Conservation (phyloP, 2,888 invertebrate genomes). For the Spisula subtruncata region DNA sequence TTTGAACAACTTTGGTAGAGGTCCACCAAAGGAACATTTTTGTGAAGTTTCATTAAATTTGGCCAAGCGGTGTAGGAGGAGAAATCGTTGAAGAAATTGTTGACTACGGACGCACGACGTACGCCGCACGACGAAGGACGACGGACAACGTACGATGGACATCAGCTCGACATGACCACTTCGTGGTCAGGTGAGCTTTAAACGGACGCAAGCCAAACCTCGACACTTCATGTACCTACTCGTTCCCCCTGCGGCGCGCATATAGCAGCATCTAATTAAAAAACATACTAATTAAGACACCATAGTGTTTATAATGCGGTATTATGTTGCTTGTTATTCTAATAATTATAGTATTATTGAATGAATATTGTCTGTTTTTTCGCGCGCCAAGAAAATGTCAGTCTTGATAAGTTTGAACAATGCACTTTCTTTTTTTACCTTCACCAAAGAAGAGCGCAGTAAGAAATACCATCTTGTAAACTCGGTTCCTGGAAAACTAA, state of each 20-base stretch:
- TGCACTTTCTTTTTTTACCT: neutral
- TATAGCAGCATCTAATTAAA: too few relatives aligned
- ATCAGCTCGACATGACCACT: too few relatives aligned
- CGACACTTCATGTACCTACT: neutral
- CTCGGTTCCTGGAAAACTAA: neutral
- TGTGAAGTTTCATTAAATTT: too few relatives aligned
- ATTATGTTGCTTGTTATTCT: neutral
- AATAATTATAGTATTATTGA: neutral
- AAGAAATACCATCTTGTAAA: neutral
- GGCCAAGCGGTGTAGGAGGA: too few relatives aligned
- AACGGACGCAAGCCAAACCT: neutral
- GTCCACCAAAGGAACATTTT: too few relatives aligned
- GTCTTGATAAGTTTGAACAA: neutral
- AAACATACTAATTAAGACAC: neutral
- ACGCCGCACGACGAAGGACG: too few relatives aligned
- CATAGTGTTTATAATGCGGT: neutral
- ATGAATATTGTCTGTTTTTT: neutral
- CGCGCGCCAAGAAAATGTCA: slow-evolving; percentile 17
- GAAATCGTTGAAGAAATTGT: too few relatives aligned
- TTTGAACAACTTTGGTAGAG: too few relatives aligned
- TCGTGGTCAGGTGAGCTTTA: too few relatives aligned
- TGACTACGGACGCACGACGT: too few relatives aligned
- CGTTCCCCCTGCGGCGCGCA: neutral
- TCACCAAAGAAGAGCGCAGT: neutral
- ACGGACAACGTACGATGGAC: too few relatives aligned